Percentiles rank a stretch among this genome's conserved stretches.
Conservation (phyloP, 2,797 vertebrate genomes). For the Labroides dimidiatus region DNA sequence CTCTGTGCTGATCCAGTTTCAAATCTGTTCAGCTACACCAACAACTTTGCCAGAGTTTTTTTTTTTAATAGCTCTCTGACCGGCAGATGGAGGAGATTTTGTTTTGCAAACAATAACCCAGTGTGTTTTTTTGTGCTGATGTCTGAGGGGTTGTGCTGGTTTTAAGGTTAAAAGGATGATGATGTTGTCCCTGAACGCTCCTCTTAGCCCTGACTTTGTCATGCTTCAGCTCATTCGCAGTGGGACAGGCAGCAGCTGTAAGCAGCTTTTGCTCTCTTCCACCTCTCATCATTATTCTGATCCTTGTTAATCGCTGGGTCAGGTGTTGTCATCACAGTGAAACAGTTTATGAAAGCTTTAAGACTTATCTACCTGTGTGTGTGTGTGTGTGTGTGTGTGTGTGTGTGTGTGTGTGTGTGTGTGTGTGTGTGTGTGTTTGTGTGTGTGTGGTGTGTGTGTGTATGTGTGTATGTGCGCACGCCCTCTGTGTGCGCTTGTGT, state of each 20-base stretch:
- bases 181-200: slow-evolving; percentile 47
- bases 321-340: slow-evolving; percentile 42
- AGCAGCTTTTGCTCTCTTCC: slow-evolving; percentile 60
- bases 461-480: slow-evolving; percentile 5
- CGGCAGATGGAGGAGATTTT: slow-evolving; percentile 45
- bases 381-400: neutral
- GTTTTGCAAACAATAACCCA: slow-evolving; percentile 26
- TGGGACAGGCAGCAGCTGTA: slow-evolving; percentile 41
- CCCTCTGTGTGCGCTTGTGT: slow-evolving; percentile 24
- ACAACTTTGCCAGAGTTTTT: slow-evolving; percentile 21
- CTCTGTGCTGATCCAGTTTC: slow-evolving; percentile 9
- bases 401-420: slow-evolving; percentile 11
- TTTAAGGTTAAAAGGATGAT: slow-evolving; percentile 54
- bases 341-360: slow-evolving; percentile 47
- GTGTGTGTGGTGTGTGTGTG: slow-evolving; percentile 14
- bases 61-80: slow-evolving; percentile 42
- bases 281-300: slow-evolving; percentile 54
- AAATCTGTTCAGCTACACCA: slow-evolving; percentile 18
- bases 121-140: slow-evolving; percentile 50
- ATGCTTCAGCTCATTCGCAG: slow-evolving; percentile 39
- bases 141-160: slow-evolving; percentile 28
- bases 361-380: slow-evolving; percentile 42
- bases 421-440: slow-evolving; percentile 19
- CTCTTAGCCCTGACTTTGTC: slow-evolving; percentile 49
- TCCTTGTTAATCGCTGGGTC: slow-evolving; percentile 55